A percentile compares a stretch with the other conserved stretches of the same genome.
phyloP scores from a whole-genome alignment of 1,140 invertebrate genomes.

The Orius insidiosus region DNA sequence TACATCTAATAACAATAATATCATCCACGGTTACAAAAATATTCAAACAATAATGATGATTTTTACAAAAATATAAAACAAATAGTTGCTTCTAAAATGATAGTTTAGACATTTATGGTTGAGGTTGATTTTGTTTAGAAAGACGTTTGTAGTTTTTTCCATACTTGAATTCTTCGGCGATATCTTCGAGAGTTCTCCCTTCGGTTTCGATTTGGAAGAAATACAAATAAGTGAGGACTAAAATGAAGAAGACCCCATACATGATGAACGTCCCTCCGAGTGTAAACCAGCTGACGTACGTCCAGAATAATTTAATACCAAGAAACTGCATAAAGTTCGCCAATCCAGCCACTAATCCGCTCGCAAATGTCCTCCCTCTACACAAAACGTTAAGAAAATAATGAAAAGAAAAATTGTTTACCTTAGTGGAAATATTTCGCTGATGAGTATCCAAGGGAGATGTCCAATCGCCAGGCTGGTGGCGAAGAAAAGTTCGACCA shows the following conservation, averaged over 20 bases:
- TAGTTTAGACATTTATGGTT: no score
- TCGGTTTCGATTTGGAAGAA: conserved; percentile 22
- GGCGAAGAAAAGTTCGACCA: conserved; percentile 17
- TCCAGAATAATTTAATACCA: conserved; percentile 10
- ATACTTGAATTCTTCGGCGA: conserved; percentile 17
- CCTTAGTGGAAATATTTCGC: conserved; percentile 20
- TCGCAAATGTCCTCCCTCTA: conserved; percentile 12
- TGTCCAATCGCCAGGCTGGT: conserved; percentile 18
- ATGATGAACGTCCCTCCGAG: conserved; percentile 12
- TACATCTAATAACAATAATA: no score
- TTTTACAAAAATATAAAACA: no score
- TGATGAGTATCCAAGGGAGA: conserved; percentile 19
- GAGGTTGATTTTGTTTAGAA: no score
- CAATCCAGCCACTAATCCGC: conserved; percentile 7
- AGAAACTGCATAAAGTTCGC: conserved; percentile 10
- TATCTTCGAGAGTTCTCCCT: conserved; percentile 19
- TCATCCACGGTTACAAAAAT: no score
- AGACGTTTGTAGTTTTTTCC: not conserved
- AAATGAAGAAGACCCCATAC: conserved; percentile 8
- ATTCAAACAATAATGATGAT: no score
- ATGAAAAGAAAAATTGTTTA: not conserved
- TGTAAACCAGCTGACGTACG: not conserved
- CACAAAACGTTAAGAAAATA: not conserved
- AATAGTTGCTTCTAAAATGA: no score
- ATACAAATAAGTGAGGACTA: conserved; percentile 19